Conservation (phyloP, 2,113 vertebrate species). For the Calonectris borealis region DNA sequence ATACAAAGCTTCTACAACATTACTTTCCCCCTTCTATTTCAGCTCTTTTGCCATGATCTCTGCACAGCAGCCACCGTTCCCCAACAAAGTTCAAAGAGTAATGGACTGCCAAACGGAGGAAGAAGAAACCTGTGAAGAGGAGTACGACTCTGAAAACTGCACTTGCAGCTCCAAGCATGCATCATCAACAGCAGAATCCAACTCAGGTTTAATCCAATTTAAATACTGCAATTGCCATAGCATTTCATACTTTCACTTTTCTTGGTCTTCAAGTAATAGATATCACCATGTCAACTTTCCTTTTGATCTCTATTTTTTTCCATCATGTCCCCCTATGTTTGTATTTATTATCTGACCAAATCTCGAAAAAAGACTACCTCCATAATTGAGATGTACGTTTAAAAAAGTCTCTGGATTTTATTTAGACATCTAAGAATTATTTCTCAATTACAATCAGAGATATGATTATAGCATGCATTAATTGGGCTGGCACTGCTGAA, state of each 20-base stretch:
- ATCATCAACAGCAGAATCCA: not conserved
- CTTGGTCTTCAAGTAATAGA: not conserved
- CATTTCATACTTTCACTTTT: not conserved
- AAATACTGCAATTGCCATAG: not conserved
- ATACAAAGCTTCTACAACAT: not conserved
- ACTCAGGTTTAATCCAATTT: constrained; percentile 30
- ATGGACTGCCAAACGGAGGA: not conserved
- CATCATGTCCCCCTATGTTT: not conserved
- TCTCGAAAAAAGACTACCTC: not conserved
- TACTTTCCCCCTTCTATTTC: not conserved
- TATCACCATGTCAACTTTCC: not conserved
- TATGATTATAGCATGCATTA: not conserved
- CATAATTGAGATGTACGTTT: not conserved
- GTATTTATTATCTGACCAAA: not conserved
- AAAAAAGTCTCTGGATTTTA: not conserved
- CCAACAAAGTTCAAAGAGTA: not conserved
- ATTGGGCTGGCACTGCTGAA: not conserved
- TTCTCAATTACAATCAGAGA: not conserved
- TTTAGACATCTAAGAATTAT: not conserved
- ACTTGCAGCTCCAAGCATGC: not conserved
- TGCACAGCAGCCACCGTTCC: not conserved
- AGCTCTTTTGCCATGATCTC: constrained; percentile 45
- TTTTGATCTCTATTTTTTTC: not conserved
- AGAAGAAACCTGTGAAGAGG: not conserved
- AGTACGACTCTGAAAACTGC: not conserved